A percentile compares a stretch with the other conserved stretches of the same genome.
Evolutionary conservation across 2,113 vertebrate species (phyloP).

Genomic region (Alethe diademata): DNA sequence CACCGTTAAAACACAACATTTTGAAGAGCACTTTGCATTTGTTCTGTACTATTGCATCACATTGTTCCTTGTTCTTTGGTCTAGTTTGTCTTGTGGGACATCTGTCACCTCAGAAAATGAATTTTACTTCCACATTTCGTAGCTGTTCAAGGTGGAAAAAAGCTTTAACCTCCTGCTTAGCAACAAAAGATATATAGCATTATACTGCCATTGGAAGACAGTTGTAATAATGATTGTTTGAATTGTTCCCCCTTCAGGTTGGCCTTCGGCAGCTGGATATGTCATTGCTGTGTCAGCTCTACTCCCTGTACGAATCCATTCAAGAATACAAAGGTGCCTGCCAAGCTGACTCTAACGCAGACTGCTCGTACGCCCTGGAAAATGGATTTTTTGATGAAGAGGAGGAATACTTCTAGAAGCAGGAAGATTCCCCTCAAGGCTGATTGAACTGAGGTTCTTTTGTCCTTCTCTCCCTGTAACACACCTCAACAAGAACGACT

Average conservation of each 20-base stretch:
- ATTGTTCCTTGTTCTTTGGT: not conserved
- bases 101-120: not conserved
- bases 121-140: not conserved
- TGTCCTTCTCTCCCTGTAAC: slow-evolving; percentile 6
- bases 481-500: slow-evolving; percentile 31
- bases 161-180: not conserved
- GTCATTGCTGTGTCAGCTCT: slow-evolving; percentile 96
- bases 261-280: slow-evolving; percentile 97
- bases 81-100: not conserved
- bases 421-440: not conserved
- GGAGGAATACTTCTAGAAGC: slow-evolving; percentile 87
- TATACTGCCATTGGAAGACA: not conserved
- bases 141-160: not conserved
- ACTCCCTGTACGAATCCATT: slow-evolving; percentile 96
- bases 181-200: not conserved
- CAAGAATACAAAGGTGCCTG: slow-evolving; percentile 98
- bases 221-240: not conserved
- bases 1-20: not conserved
- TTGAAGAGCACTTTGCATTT: not conserved
- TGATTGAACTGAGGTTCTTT: not conserved
- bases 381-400: slow-evolving; percentile 97
- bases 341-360: slow-evolving; percentile 87
- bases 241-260: slow-evolving; percentile 75
- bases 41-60: not conserved
- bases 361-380: slow-evolving; percentile 83